Conservation (phyloP, 1,140 invertebrate genomes). For the Sinonovacula constricta region DNA sequence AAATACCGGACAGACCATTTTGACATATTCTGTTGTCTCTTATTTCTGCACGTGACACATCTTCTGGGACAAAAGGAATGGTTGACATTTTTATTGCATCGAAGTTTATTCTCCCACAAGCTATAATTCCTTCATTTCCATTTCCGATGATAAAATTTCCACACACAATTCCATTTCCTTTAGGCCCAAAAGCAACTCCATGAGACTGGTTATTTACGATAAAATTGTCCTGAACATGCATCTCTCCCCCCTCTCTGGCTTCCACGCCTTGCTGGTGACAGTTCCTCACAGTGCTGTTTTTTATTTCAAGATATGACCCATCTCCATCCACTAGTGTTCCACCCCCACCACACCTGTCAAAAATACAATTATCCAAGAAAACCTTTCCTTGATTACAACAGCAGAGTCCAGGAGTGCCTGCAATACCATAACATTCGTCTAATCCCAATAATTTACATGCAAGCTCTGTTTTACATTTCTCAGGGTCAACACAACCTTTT, state of each 20-base stretch:
- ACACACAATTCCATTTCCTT: not conserved
- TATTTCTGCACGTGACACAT: too few relatives aligned
- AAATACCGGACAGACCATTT: too few relatives aligned
- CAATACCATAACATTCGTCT: too few relatives aligned
- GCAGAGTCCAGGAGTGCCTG: too few relatives aligned
- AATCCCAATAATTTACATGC: too few relatives aligned
- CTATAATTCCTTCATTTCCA: slow-evolving; percentile 13
- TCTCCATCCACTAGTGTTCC: not conserved
- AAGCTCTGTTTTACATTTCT: not conserved
- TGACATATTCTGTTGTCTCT: slow-evolving; percentile 5
- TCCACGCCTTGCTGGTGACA: slow-evolving; percentile 10
- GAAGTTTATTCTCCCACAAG: not conserved
- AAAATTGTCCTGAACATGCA: not conserved
- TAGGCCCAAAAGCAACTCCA: slow-evolving; percentile 3
- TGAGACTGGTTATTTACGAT: slow-evolving; percentile 14
- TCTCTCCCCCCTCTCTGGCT: slow-evolving; percentile 1
- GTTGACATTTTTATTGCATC: too few relatives aligned
- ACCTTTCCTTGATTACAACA: too few relatives aligned
- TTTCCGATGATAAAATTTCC: slow-evolving; percentile 7
- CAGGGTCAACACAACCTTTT: not conserved
- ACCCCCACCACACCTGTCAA: too few relatives aligned
- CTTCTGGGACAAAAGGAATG: not conserved
- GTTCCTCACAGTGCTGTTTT: not conserved
- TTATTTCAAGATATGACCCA: not conserved
- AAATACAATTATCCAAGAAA: not conserved